Evolutionary conservation across 2,888 invertebrate species (phyloP).

Genomic region (Charanyca ferruginea): DNA sequence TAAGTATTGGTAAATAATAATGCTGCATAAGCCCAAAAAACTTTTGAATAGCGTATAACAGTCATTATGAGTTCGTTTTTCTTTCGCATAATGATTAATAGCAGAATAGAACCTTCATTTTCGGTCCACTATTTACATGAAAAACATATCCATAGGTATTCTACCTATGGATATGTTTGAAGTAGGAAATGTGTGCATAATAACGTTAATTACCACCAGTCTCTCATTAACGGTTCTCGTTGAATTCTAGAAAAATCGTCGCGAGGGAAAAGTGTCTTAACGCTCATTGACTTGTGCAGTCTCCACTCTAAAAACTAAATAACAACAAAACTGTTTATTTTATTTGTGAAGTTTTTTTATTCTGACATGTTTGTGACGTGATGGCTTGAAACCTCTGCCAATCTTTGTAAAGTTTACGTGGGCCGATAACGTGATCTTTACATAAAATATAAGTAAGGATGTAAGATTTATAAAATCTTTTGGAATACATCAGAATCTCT

Average conservation of each 20-base stretch:
- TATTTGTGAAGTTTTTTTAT: neutral
- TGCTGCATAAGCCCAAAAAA: neutral
- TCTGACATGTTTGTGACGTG: neutral
- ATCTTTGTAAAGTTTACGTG: neutral
- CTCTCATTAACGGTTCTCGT: conserved; percentile 64
- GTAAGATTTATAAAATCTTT: neutral
- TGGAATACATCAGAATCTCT: neutral
- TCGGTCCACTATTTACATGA: conserved; percentile 8
- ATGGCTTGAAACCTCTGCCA: neutral
- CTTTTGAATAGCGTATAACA: neutral
- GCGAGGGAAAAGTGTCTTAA: conserved; percentile 41
- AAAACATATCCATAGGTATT: conserved; percentile 9
- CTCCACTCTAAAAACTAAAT: conserved; percentile 11
- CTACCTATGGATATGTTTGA: conserved; percentile 3
- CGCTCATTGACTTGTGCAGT: conserved; percentile 1
- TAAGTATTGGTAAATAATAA: too few species aligned
- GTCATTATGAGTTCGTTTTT: neutral
- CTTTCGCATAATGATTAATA: neutral
- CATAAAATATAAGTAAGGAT: neutral
- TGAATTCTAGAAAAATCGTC: conserved; percentile 61
- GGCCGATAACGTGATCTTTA: neutral
- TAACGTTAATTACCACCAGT: conserved; percentile 62
- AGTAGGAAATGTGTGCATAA: conserved; percentile 59
- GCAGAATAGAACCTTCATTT: conserved; percentile 7
- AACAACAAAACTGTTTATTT: conserved; percentile 1